Base-by-base conservation (phyloP, 2,797 vertebrate species). In the Bradypodion pumilum region DNA sequence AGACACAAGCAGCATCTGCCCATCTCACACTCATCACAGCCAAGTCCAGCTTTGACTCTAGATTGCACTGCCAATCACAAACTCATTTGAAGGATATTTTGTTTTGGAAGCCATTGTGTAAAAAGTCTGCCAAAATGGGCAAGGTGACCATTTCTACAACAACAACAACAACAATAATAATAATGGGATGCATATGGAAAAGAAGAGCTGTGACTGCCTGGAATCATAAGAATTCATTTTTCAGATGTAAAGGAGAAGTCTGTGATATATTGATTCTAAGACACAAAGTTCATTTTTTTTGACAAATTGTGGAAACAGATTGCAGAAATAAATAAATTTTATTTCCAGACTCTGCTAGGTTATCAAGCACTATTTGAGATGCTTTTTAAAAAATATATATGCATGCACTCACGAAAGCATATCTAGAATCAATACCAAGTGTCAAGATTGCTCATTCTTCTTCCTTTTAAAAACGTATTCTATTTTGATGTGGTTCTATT, bases 81-180 rank as follows among this genome's bases (percentile, higher is more conserved):
- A 8, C 46, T 49, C 46, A 49, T 49, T 49, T 12, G 13, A 49
- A 46, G 44, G 46, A 19, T 56, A 16, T 56, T 16, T 8, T 70
- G 49, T 29, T 23, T 27, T 46, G 16, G 15, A 46, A n/a, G 15
- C 15, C 23, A 19, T 74, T 74, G 29, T 15, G 15, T 52, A 74
- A 44, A 82, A 49, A 65, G 35, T 13, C 77, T 91, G 66, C 15
- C 82, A 89, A n/a, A 90, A 90, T 90, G 88, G 80, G 37, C 37
- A 91, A 42, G 73, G 37, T 85, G 84, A 74, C 82, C 91, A 63
- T 19, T 89, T 59, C 4, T 0, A 68, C n/a, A n/a, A n/a, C n/a
- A n/a, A n/a, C n/a, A n/a, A n/a, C n/a, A n/a, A n/a, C n/a, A n/a
- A n/a, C n/a, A n/a, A n/a, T n/a, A n/a, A n/a, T n/a, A 89, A 85